phyloP scores from a whole-genome alignment of 2,888 invertebrate genomes.

The Calliphora vomitoria region DNA sequence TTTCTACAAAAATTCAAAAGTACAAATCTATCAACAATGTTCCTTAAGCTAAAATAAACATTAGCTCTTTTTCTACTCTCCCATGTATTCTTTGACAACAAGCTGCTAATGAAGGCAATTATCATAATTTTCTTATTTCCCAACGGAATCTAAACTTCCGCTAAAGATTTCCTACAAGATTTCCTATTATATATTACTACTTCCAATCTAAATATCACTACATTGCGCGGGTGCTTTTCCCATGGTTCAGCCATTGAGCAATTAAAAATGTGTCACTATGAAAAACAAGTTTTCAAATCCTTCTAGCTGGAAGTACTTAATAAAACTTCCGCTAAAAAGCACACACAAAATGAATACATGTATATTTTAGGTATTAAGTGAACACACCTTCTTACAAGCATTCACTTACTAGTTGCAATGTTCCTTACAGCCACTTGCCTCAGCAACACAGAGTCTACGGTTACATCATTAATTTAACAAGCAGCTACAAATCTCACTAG shows the following conservation, averaged over 20 bases:
- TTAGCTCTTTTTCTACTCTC: not conserved
- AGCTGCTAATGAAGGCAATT: not conserved
- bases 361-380: conserved; percentile 17
- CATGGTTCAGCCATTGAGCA: not conserved
- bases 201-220: not conserved
- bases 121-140: not conserved
- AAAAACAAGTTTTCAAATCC: conserved; percentile 48
- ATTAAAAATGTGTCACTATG: conserved; percentile 62
- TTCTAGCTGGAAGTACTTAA: conserved; percentile 45
- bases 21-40: not conserved
- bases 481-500: conserved; percentile 65
- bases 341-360: not conserved
- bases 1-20: too few species aligned
- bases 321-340: conserved; percentile 59
- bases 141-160: conserved; percentile 47
- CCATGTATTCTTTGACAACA: not conserved
- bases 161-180: conserved; percentile 2
- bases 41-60: not conserved
- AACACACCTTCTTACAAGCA: conserved; percentile 53
- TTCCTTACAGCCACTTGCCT: conserved; percentile 28
- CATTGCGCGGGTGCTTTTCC: conserved; percentile 54
- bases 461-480: conserved; percentile 81
- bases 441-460: conserved; percentile 62
- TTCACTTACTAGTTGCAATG: conserved; percentile 40
- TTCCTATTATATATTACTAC: not conserved